Conservation (phyloP, 2,797 vertebrate genomes). For the Odontamblyopus lacepedii region DNA sequence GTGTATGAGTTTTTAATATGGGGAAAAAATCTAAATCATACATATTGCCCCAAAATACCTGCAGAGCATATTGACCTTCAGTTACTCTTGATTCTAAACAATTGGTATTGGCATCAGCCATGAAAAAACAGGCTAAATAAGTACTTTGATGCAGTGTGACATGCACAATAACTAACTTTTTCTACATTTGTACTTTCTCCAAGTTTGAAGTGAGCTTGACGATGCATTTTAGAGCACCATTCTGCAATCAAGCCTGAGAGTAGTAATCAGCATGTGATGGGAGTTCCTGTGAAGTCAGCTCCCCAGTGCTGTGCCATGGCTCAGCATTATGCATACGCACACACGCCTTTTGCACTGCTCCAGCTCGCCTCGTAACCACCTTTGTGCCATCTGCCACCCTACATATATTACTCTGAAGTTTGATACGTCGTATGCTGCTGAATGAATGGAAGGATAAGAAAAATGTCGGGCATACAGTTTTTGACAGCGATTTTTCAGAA, state of each 20-base stretch:
- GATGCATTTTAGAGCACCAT: slow-evolving; percentile 2
- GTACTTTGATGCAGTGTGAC: neutral
- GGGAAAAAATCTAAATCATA: too few relatives aligned
- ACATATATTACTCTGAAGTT: slow-evolving; percentile 18
- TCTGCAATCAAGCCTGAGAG: slow-evolving; percentile 22
- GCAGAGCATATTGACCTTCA: too few relatives aligned
- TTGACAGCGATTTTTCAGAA: slow-evolving; percentile 35
- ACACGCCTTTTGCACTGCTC: slow-evolving; percentile 42
- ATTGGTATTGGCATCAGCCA: too few relatives aligned
- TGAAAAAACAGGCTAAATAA: neutral
- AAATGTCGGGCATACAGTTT: slow-evolving; percentile 22
- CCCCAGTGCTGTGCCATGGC: slow-evolving; percentile 31
- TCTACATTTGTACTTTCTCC: slow-evolving; percentile 3
- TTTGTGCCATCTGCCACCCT: slow-evolving; percentile 28
- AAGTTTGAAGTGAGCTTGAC: slow-evolving; percentile 1
- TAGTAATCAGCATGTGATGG: slow-evolving; percentile 17
- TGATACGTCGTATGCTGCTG: slow-evolving; percentile 24
- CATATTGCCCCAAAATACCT: too few relatives aligned
- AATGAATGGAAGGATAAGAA: slow-evolving; percentile 45
- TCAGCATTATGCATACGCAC: slow-evolving; percentile 52
- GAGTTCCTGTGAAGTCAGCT: slow-evolving; percentile 38
- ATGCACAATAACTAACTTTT: neutral
- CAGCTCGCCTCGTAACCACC: slow-evolving; percentile 36
- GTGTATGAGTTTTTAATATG: too few relatives aligned
- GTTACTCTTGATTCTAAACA: too few relatives aligned